Evolutionary conservation across 1,140 invertebrate genomes (phyloP).

Genomic region (Drosophila orosa): DNA sequence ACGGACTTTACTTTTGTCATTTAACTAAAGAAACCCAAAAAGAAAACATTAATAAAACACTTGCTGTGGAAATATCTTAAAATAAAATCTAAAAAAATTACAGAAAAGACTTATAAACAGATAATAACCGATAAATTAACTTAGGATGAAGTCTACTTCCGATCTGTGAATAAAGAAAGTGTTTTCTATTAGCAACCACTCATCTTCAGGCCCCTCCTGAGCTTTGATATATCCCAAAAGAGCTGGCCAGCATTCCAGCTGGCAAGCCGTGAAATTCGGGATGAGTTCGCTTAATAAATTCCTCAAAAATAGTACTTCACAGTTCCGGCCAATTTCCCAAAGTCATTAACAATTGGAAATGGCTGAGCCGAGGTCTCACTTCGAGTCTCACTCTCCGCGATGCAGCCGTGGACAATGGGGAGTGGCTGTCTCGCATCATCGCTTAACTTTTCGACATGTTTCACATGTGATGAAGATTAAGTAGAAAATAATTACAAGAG

Average conservation of each 20-base stretch:
- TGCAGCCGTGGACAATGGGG: constrained; percentile 33
- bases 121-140: neutral
- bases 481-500: constrained; percentile 80
- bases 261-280: constrained; percentile 23
- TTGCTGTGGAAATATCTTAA: constrained; percentile 9
- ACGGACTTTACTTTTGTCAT: constrained; percentile 17
- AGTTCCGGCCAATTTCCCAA: constrained; percentile 35
- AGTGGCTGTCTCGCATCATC: constrained; percentile 54
- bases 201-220: neutral
- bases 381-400: constrained; percentile 23
- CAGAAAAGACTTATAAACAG: neutral
- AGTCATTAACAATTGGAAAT: constrained; percentile 51
- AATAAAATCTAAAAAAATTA: neutral
- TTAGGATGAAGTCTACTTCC: neutral
- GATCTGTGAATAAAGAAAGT: constrained; percentile 1
- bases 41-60: constrained; percentile 13
- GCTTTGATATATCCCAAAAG: neutral
- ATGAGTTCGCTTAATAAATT: constrained; percentile 41
- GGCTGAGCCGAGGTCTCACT: constrained; percentile 20
- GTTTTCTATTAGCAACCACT: neutral
- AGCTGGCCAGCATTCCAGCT: constrained; percentile 8
- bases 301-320: constrained; percentile 23
- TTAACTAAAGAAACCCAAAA: constrained; percentile 1
- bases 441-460: constrained; percentile 82
- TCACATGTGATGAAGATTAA: constrained; percentile 81